phyloP scores from a whole-genome alignment of 1,140 invertebrate genomes.

The Lanistes nyassanus region DNA sequence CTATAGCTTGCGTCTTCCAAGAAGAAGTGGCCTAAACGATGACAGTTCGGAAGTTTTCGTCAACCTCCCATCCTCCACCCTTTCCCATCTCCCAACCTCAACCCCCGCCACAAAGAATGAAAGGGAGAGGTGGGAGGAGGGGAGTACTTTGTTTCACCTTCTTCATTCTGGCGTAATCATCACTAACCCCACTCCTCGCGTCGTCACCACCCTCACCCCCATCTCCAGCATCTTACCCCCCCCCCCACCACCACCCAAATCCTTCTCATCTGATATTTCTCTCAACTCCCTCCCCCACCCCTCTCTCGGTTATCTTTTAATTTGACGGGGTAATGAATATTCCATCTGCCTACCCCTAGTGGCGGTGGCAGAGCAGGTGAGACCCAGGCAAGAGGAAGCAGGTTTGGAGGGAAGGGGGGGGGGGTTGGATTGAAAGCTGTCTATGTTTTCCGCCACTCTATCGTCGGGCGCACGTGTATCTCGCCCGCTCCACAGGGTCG shows the following conservation, averaged over 20 bases:
- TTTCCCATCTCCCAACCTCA: neutral
- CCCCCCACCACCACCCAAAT: too few species aligned
- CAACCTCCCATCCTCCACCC: neutral
- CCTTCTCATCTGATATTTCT: too few species aligned
- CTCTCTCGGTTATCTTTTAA: constrained; percentile 23
- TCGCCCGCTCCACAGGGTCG: neutral
- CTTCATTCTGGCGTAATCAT: too few species aligned
- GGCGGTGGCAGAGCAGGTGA: constrained; percentile 8
- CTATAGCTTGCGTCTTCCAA: neutral
- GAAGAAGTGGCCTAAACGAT: neutral
- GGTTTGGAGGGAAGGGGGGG: too few species aligned
- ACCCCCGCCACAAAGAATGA: neutral
- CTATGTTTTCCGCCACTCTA: too few species aligned
- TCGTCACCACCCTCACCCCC: neutral
- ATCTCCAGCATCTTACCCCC: neutral
- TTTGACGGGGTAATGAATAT: constrained; percentile 26
- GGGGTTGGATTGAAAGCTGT: neutral
- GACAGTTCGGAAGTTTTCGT: neutral
- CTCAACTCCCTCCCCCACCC: neutral
- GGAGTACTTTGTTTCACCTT: neutral
- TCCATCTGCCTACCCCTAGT: constrained; percentile 15
- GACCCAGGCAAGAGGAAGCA: neutral
- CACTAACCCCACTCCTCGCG: neutral
- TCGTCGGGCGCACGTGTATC: neutral
- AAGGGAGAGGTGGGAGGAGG: neutral